Base-by-base conservation (phyloP, 2,888 invertebrate genomes). In the Catotricha subobsoleta region DNA sequence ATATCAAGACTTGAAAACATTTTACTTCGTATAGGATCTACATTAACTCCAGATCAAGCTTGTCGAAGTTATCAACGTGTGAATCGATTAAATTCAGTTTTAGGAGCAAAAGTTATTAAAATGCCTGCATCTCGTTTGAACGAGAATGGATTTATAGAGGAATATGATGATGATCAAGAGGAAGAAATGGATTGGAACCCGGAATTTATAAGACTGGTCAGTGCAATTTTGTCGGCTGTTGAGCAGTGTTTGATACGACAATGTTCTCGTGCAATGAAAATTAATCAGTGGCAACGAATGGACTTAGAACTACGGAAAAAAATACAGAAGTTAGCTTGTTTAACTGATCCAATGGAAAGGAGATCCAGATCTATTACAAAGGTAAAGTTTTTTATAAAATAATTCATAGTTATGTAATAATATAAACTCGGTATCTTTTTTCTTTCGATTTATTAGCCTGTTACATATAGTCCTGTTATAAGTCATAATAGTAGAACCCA, bases 11-110 rank as follows among this genome's bases (percentile, higher is more conserved):
- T 92, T 10, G 84, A 87, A 54, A 80, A 84, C 44, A 77, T 83
- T 49, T 69, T 92, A 46, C 64, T 81, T 16, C 70, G 76, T 10
- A 80, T 88, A 0, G 77, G 88, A 2, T 80, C 80, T 45, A 72
- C 77, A 44, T 67, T 91, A 28, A 75, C 80, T 1, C 74, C 86
- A 0, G 86, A 88, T 46, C 80, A 82, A 55, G 78, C 84, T 0
- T 88, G 90, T 56, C 72, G 75, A 43, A 78, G 84, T 45, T 87
- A 87, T 47, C 63, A 64, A 46, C 54, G 64, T 12, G 50, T 64
- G 56, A 49, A 61, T 50, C 53, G 62, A 1, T 46, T 63, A 10
- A 61, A 62, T 41, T 56, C 62, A 0, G 60, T 63, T 9, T 46
- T 63, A 12, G 60, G 59, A 39, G 56, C 62, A 9, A 62, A 64